Conservation (phyloP, 2,888 invertebrate genomes). For the Coecobrya sp. region DNA sequence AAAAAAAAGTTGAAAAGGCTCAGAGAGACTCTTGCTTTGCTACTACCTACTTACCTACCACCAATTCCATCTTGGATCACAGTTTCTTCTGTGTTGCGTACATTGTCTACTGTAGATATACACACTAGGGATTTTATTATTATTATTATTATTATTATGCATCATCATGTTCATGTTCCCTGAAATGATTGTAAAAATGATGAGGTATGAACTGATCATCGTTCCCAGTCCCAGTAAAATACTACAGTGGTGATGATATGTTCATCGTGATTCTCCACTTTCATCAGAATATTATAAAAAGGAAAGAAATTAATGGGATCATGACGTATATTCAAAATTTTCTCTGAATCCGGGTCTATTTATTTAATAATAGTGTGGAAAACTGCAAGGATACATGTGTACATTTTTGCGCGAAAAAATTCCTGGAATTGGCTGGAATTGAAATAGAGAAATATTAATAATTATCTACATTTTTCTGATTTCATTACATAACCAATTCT, state of each 20-base stretch:
- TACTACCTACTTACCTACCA: slow-evolving; percentile 11
- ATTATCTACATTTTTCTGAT: neutral
- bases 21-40: neutral
- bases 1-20: slow-evolving; percentile 48
- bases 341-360: slow-evolving; percentile 68
- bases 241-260: slow-evolving; percentile 18
- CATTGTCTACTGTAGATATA: neutral
- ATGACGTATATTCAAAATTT: neutral
- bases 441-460: slow-evolving; percentile 4
- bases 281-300: slow-evolving; percentile 34
- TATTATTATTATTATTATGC: slow-evolving; percentile 76
- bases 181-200: slow-evolving; percentile 60
- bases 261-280: slow-evolving; percentile 61
- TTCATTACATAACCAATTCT: neutral
- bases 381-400: neutral
- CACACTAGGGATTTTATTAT: slow-evolving; percentile 51
- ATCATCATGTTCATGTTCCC: slow-evolving; percentile 78
- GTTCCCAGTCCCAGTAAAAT: slow-evolving; percentile 18
- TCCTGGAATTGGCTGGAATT: slow-evolving; percentile 26
- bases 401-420: neutral
- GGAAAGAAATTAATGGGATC: neutral
- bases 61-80: neutral
- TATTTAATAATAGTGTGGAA: slow-evolving; percentile 61
- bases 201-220: slow-evolving; percentile 59
- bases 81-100: neutral